phyloP scores from a whole-genome alignment of 2,888 invertebrate genomes.

The Catocala sponsa region DNA sequence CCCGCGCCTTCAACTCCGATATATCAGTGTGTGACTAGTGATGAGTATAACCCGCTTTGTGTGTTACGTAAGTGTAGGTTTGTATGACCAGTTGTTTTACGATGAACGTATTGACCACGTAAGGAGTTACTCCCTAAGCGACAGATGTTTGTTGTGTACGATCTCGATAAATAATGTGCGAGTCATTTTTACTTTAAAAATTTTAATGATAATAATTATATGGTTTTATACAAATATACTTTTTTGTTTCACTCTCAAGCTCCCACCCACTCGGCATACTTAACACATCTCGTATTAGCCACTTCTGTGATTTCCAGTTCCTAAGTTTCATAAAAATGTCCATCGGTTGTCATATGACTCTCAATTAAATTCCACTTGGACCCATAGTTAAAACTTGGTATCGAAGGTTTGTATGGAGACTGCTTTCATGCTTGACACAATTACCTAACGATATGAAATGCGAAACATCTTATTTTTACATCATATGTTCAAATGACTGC shows the following conservation, averaged over 20 bases:
- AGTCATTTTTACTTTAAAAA: constrained; percentile 80
- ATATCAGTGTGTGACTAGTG: constrained; percentile 14
- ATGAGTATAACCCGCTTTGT: constrained; percentile 22
- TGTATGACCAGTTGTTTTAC: constrained; percentile 12
- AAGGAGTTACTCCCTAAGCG: constrained; percentile 34
- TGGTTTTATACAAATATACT: constrained; percentile 79
- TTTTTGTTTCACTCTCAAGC: constrained; percentile 42
- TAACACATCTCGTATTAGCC: not conserved
- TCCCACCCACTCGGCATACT: not conserved
- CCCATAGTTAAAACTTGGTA: too few species aligned
- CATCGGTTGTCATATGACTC: too few species aligned
- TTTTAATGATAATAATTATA: constrained; percentile 83
- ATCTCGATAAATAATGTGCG: constrained; percentile 65
- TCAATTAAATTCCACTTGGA: too few species aligned
- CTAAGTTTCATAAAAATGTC: too few species aligned
- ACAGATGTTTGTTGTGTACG: constrained; percentile 46
- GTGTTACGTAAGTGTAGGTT: constrained; percentile 22
- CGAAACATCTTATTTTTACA: too few species aligned
- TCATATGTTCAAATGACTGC: too few species aligned
- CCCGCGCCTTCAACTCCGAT: not conserved
- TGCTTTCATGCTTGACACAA: too few species aligned
- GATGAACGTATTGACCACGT: constrained; percentile 22
- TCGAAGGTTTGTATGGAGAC: too few species aligned
- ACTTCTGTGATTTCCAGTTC: too few species aligned
- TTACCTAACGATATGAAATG: too few species aligned